Percentiles rank a stretch among this genome's conserved stretches.
These are phyloP conservation scores for Volucella bombylans DNA, from an alignment of 2,888 invertebrate species.

Conservation along the genomic window DNA sequence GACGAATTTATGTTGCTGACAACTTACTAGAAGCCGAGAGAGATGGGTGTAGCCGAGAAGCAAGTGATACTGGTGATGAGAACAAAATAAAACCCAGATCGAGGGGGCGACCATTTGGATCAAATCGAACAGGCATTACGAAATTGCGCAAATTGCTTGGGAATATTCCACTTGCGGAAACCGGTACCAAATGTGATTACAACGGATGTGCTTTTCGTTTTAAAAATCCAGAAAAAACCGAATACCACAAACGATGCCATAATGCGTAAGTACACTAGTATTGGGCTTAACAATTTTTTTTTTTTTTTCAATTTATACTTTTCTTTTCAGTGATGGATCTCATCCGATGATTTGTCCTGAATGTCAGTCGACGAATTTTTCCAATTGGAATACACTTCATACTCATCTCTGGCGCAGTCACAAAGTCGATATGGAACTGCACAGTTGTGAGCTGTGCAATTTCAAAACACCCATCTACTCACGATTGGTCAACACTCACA, in stretches of 20 bases:
- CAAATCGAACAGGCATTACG: conserved; percentile 79
- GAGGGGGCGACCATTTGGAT: conserved; percentile 81
- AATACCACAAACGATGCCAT: conserved; percentile 81
- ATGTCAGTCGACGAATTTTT: conserved; percentile 83
- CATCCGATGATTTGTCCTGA: conserved; percentile 85
- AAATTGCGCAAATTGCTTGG: conserved; percentile 76
- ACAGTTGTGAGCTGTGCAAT: conserved; percentile 88
- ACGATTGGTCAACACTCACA: conserved; percentile 88
- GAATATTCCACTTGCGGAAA: conserved; percentile 63
- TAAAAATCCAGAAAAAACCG: conserved; percentile 78
- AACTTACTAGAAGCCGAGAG: conserved; percentile 78
- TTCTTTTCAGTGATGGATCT: conserved; percentile 58
- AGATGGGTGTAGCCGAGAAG: conserved; percentile 36
- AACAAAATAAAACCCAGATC: conserved; percentile 52
- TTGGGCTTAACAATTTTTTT: background rate
- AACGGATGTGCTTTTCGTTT: conserved; percentile 81
- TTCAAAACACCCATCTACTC: conserved; percentile 89
- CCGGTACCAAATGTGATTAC: conserved; percentile 79
- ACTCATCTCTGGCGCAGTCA: conserved; percentile 91
- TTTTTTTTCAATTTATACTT: conserved; percentile 6
- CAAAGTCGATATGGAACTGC: conserved; percentile 90
- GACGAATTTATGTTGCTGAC: conserved; percentile 81
- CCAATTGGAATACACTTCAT: conserved; percentile 87
- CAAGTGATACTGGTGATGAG: conserved; percentile 29
- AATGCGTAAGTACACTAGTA: conserved; percentile 74